Conservation (phyloP, 2,888 invertebrate genomes). For the Axea sp. region DNA sequence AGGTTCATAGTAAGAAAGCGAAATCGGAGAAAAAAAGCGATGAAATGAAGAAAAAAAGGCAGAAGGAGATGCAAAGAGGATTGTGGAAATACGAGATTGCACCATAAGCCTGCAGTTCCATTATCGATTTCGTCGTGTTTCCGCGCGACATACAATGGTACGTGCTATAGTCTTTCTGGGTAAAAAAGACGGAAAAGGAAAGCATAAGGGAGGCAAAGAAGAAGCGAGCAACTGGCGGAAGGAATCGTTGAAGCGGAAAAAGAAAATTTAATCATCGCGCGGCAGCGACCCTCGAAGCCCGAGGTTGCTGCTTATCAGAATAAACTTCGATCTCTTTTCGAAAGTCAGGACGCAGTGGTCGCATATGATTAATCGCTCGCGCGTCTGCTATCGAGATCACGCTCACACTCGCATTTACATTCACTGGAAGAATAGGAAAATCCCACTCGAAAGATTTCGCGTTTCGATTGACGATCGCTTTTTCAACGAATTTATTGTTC, state of each 20-base stretch:
- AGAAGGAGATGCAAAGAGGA: conserved; percentile 15
- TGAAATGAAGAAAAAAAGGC: not conserved
- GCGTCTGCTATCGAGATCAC: conserved; percentile 53
- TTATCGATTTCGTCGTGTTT: conserved; percentile 63
- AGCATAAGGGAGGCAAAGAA: conserved; percentile 1
- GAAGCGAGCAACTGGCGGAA: conserved; percentile 35
- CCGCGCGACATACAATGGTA: conserved; percentile 51
- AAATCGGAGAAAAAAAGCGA: conserved; percentile 11
- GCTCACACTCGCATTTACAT: conserved; percentile 3
- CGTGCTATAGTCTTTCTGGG: conserved; percentile 51
- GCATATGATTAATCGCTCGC: conserved; percentile 63
- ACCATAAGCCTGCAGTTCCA: conserved; percentile 60
- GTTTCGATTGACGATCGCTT: conserved; percentile 6
- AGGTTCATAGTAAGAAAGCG: conserved; percentile 33
- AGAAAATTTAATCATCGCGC: conserved; percentile 71
- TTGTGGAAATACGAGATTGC: conserved; percentile 61
- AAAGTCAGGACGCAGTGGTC: conserved; percentile 55
- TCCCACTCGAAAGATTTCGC: conserved; percentile 39
- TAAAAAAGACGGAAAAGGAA: conserved; percentile 15
- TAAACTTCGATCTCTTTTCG: conserved; percentile 68
- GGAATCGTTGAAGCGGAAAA: conserved; percentile 66
- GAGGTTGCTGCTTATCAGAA: conserved; percentile 68
- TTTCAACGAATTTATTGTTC: not conserved
- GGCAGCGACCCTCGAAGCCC: conserved; percentile 61
- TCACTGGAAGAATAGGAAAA: conserved; percentile 41